Percentiles rank a stretch among this genome's conserved stretches.
Evolutionary conservation across 2,888 invertebrate species (phyloP).

Genomic region (Hoplodrina ambigua): DNA sequence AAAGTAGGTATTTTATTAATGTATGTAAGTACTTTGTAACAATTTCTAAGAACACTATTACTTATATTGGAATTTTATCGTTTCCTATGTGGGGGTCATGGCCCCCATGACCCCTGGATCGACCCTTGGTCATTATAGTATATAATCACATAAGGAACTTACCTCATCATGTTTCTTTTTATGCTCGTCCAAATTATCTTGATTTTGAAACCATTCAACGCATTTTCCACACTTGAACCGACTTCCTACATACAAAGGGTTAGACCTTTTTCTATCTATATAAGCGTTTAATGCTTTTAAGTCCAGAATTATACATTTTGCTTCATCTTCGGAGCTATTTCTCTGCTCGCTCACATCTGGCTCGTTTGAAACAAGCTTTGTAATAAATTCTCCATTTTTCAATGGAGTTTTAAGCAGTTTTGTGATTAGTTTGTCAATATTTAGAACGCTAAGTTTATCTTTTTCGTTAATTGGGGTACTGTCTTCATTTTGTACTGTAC

Average conservation of each 20-base stretch:
- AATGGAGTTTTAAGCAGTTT: not conserved
- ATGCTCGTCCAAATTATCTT: conserved; percentile 23
- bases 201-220: not conserved
- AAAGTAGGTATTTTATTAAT: too few species aligned
- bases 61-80: too few species aligned
- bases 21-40: too few species aligned
- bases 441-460: too few species aligned
- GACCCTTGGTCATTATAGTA: too few species aligned
- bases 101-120: too few species aligned
- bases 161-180: conserved; percentile 19
- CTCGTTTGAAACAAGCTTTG: not conserved
- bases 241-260: fast-evolving
- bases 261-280: not conserved
- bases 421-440: not conserved
- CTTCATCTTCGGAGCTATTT: not conserved
- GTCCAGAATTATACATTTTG: conserved; percentile 3
- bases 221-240: conserved; percentile 19
- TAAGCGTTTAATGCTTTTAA: not conserved
- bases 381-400: not conserved
- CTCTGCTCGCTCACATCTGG: not conserved
- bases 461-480: too few species aligned
- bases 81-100: too few species aligned
- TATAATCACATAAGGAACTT: not conserved
- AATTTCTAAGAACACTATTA: too few species aligned
- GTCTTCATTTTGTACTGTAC: too few species aligned